Evolutionary conservation across 2,888 invertebrate species (phyloP), one percentile per base, ranked within the genome.

Genomic region (Seira ritae): DNA sequence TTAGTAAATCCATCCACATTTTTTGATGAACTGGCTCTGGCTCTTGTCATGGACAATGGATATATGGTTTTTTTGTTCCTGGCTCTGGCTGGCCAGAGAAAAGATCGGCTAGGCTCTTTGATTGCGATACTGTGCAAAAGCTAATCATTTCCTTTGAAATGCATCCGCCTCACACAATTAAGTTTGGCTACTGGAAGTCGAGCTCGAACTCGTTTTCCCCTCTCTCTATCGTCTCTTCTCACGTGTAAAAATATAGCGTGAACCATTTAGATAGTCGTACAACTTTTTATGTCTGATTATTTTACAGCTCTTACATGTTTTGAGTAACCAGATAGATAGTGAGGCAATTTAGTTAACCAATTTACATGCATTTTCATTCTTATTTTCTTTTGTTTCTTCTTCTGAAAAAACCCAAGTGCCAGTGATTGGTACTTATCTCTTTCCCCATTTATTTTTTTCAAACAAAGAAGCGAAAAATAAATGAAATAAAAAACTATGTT

Each of bases 101-200:
- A 42, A 8, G 62, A 24, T 62, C 31, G 20, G 17, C 42, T 42
- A 20, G 31, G 3, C 31, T 2, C 31, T 31, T 31, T 2, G 2
- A 8, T 31, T 50, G 50, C 15, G 3, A 15, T 50, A 50, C 15
- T 50, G 12, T 70, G 74, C 74, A 74, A 74, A 80, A 65, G 74
- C 74, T 69, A 80, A 80, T 80, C 74, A 80, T 80, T 80, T 80
- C 74, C 80, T 80, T 80, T 80, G 80, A 80, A 74, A 73, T 69
- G 67, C 65, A 80, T 80, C 74, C 80, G 80, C 80, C 46, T 74
- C 62, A 46, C 74, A 80, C 31, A 50, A 50, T 50, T 50, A 50
- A 50, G 12, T 50, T 3, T 50, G 50, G 50, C 50, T 50, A 50
- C 50, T 50, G 3, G 15, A 50, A 50, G 15, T 23, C 17, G 66